Evolutionary conservation across 2,888 invertebrate genomes (phyloP), one percentile per base, ranked within the genome.

Genomic region (Euplagia quadripunctaria): DNA sequence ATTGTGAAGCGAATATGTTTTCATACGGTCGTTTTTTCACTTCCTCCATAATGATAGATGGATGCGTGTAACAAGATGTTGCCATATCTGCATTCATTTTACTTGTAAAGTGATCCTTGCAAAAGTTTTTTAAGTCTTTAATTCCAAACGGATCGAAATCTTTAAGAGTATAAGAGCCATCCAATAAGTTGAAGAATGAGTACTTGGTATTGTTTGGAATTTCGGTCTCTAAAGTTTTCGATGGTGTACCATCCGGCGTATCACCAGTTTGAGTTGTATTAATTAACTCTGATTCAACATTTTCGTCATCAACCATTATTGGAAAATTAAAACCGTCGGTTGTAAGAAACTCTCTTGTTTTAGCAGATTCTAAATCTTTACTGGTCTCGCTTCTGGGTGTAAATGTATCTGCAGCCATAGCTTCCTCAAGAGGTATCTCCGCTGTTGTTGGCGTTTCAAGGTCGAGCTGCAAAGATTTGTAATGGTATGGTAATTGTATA

Each of bases 381-480:
- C 86, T 84, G 20, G 80, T 79, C 78, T 94, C 94, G 75, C 90
- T 93, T 75, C 85, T 85, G 1, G 96, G 93, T 8, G 95, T 92
- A 72, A 93, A 92, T 14, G 91, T 82, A 12, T 93, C 94, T 51
- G 91, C 88, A 0, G 93, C 91, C 46, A 92, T 82, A 1, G 89
- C 90, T 8, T 92, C 92, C 73, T 93, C 94, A 1, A 90, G 79
- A 0, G 93, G 96, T 20, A 95, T 84, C 41, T 96, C 96, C 1
- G 94, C 94, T 51, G 96, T 96, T 5, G 96, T 95, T 14, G 96
- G 96, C 4, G 96, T 96, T 92, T 96, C 96, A 61, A 96, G 82
- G 76, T 96, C 96, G 31, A 96, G 89, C 96, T 96, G 80, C 67
- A 93, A 89, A 49, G 46, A 46, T 8, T 20, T 12, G n/a, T n/a